Evolutionary conservation across 2,797 vertebrate genomes (phyloP), one percentile per base, ranked within the genome.

Genomic region (Gambelia wislizenii): DNA sequence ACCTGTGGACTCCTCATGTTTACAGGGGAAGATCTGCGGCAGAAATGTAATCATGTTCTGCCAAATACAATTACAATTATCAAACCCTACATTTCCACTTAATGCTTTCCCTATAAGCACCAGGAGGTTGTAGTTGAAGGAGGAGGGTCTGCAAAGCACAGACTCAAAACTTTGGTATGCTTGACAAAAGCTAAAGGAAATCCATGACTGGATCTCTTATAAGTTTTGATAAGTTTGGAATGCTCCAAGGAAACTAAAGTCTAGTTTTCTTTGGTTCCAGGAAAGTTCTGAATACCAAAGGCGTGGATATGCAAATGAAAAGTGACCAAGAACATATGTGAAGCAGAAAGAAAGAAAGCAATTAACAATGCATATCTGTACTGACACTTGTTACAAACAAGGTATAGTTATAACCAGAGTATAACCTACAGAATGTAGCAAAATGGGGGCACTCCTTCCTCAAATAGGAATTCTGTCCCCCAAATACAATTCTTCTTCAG

Each of bases 241-340:
- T 18, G 54, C 13, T 14, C 54, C 54, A 54, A 54, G 14, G 6
- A 61, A 61, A 1, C 22, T 72, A 36, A 67, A 33, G 61, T 16
- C 33, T 78, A 49, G 9, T 30, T 47, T 20, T 6, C 33, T 52
- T 27, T 83, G 5, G 80, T 74, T 86, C 79, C 27, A 86, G 67
- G 36, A 70, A 89, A 77, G n/a, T 13, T 67, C 33, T 72, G 33
- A 83, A 81, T 14, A 25, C 75, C 69, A 91, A 33, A 90, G 2
- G 49, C n/a, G 86, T 83, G 54, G 47, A 12, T 36, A 44, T 0
- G 83, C 12, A 44, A 36, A 91, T 27, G 1, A 82, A 79, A 91
- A 89, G 13, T 3, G 42, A 42, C 36, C 90, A 75, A 90, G 78
- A 85, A 8, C 8, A 69, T 33, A 59, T 4, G 56, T 1, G 70